Base-by-base conservation (phyloP, 1,140 invertebrate genomes). In the Sitophilus oryzae region DNA sequence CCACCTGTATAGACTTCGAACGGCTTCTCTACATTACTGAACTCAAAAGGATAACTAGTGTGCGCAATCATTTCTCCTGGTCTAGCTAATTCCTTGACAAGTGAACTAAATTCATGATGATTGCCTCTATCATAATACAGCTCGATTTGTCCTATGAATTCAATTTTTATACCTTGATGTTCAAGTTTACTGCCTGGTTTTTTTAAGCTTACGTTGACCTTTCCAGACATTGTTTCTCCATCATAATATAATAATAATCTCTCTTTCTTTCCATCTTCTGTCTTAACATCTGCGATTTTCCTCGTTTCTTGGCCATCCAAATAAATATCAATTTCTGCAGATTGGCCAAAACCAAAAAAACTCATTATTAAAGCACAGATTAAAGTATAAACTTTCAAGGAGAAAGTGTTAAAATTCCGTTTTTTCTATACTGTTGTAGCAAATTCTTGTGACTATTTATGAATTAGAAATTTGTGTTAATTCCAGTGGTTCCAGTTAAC, bases 121-220 rank as follows among this genome's bases (percentile, higher is more conserved):
- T 98, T 99, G 42, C 95, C 93, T 70, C 96, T 82, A 75, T 99
- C 97, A 72, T 98, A 98, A 72, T 96, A 98, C 56, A 98, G 78
- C 73, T 99, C 97, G 72, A 99, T 98, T 78, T 98, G 96, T 57
- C 97, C 97, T 73, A 99, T 91, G 68, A 99, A 96, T 75, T 99
- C 96, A 58, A 99, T 93, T 79, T 98, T 98, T 58, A 99, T 98
- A 59, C 97, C 97, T 72, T 98, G 95, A 76, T 99, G 97, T 73
- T 99, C 97, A 63, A 99, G 76, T 77, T 97, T 96, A 58, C 84
- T 85, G 35, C 94, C 94, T 42, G 91, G 84, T 75, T 97, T 98
- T 69, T 95, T 91, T 25, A 99, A 76, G 45, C 89, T 91, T 18
- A 99, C 86, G 72, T 95, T 94, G 22, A 99, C 93, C 79, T 94